Base-by-base conservation (phyloP, 2,113 vertebrate species). In the Neolamprologus hecqui region DNA sequence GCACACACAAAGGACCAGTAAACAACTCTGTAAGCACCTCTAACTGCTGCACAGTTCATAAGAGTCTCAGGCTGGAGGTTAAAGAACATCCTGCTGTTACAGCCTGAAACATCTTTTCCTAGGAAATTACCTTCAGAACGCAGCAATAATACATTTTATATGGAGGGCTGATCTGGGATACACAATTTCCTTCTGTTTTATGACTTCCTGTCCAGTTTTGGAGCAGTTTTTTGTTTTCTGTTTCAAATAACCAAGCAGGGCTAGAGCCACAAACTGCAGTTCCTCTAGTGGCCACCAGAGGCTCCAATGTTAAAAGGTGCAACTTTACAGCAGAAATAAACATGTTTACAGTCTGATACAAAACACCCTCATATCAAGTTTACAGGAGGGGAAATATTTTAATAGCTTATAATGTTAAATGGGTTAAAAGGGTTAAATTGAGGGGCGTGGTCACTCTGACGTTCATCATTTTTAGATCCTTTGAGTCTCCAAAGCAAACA, bases 151-250 rank as follows among this genome's bases (percentile, higher is more conserved):
- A 26, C 8, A 73, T 73, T 73, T 73, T 28, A 17, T 28, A 47
- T 1, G 7, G n/a, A 68, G 11, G 0, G 7, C 12, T 23, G 63
- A 40, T 68, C 35, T 68, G 1, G 0, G 2, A 40, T 40, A 68
- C 21, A 3, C 0, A 0, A 6, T 73, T 26, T 73, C 21, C 4
- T 47, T 17, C 21, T 75, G 9, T 75, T 28, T 28, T 5, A 17
- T 75, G 42, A 47, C 9, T 75, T 75, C 14, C 0, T 75, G 70
- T 47, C 40, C 40, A 75, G 37, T 17, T 73, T 26, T 45, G 13
- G 0, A 73, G 4, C 6, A 19, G 9, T 0, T 73, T 73, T 73
- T 42, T 17, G 5, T 28, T 26, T 47, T 21, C 9, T 37, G 60
- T 65, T 21, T 21, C 21, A 21, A 21, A 21, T 21, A 21, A 21